These are phyloP conservation scores for Phymastichus coffea DNA, from an alignment of 1,140 invertebrate genomes.

Conservation along the genomic window DNA sequence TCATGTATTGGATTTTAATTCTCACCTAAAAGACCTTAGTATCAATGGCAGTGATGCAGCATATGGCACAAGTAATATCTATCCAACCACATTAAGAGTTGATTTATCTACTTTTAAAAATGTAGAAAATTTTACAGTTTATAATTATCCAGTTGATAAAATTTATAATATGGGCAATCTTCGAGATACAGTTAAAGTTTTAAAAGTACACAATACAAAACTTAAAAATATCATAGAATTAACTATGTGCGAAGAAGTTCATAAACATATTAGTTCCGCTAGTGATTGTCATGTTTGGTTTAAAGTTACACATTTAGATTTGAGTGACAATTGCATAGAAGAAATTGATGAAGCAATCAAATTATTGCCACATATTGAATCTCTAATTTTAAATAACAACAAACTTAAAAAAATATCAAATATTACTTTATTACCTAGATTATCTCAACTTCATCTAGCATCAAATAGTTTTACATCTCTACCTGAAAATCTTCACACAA, in stretches of 20 bases:
- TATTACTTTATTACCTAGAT: conserved; percentile 73
- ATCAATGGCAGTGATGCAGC: conserved; percentile 68
- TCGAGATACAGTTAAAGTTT: conserved; percentile 64
- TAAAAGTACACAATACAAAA: conserved; percentile 64
- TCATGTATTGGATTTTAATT: conserved; percentile 86
- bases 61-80: conserved; percentile 78
- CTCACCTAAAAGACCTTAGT: conserved; percentile 66
- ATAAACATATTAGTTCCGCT: conserved; percentile 55
- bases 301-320: conserved; percentile 63
- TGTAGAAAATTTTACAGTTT: conserved; percentile 63
- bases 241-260: conserved; percentile 75
- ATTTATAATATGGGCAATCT: conserved; percentile 69
- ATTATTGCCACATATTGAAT: conserved; percentile 74
- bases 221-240: conserved; percentile 68
- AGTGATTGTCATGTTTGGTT: conserved; percentile 55
- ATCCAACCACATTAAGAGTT: conserved; percentile 75
- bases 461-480: conserved; percentile 73
- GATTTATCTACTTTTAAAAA: conserved; percentile 80
- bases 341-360: conserved; percentile 79
- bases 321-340: conserved; percentile 77
- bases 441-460: conserved; percentile 72
- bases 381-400: conserved; percentile 76
- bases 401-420: conserved; percentile 73
- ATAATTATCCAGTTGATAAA: conserved; percentile 64
- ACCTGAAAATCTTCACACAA: conserved; percentile 77